phyloP scores from a whole-genome alignment of 2,888 invertebrate species.

The Polyommatus iphigenia region DNA sequence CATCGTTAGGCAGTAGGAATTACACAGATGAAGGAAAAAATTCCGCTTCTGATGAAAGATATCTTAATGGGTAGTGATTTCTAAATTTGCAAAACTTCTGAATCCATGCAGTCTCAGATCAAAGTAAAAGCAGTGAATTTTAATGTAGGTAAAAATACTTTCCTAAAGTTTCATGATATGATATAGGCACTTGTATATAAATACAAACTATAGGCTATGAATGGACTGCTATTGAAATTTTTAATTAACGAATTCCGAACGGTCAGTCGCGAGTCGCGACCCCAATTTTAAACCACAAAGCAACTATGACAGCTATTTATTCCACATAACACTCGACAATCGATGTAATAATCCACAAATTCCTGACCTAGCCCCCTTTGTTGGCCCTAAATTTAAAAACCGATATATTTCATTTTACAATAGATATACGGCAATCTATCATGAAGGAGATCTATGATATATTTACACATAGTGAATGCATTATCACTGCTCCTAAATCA shows the following conservation, averaged over 20 bases:
- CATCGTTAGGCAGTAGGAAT: too few species aligned
- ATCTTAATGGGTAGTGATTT: not conserved
- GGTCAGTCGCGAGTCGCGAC: slow-evolving; percentile 46
- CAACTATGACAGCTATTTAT: slow-evolving; percentile 63
- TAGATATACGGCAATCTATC: slow-evolving; percentile 62
- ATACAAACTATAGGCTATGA: not conserved
- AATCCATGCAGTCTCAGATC: not conserved
- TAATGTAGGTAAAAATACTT: not conserved
- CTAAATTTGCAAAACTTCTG: not conserved
- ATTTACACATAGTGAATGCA: slow-evolving; percentile 77
- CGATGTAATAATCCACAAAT: slow-evolving; percentile 37
- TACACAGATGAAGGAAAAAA: too few species aligned
- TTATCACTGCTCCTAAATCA: slow-evolving; percentile 79
- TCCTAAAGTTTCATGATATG: not conserved
- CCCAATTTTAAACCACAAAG: slow-evolving; percentile 56
- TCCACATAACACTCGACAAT: slow-evolving; percentile 45
- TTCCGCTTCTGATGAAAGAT: too few species aligned
- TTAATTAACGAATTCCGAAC: slow-evolving; percentile 63
- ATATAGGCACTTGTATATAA: not conserved
- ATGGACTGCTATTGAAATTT: slow-evolving; percentile 47
- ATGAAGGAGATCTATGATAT: slow-evolving; percentile 77
- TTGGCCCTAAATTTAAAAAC: slow-evolving; percentile 27
- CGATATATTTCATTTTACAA: slow-evolving; percentile 33
- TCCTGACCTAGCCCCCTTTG: slow-evolving; percentile 15
- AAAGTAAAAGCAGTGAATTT: not conserved